Evolutionary conservation across 2,888 invertebrate species (phyloP).

Genomic region (Lycophotia porphyrea): DNA sequence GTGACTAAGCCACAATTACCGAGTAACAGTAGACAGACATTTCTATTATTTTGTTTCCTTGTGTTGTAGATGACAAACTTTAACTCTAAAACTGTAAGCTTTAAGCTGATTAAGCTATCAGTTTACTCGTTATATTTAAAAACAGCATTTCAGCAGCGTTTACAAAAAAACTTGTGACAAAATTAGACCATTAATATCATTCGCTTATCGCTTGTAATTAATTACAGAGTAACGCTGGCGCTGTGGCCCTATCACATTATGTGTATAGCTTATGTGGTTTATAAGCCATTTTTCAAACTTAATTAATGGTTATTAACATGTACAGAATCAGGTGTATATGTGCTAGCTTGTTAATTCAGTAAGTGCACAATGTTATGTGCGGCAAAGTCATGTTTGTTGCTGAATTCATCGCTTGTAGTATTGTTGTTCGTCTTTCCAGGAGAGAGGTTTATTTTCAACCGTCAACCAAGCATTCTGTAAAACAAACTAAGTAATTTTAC

Average conservation of each 20-base stretch:
- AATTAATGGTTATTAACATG: constrained; percentile 60
- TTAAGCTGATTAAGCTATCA: constrained; percentile 39
- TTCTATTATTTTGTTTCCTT: constrained; percentile 35
- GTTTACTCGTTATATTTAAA: constrained; percentile 11
- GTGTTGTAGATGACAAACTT: constrained; percentile 21
- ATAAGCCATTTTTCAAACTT: constrained; percentile 61
- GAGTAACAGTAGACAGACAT: constrained; percentile 27
- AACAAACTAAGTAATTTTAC: no score
- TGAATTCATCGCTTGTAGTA: constrained; percentile 21
- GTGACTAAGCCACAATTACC: constrained; percentile 39
- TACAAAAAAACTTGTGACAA: constrained; percentile 30
- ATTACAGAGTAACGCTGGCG: constrained; percentile 42
- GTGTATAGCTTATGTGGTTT: constrained; percentile 53
- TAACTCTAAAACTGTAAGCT: no score
- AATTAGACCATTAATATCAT: constrained; percentile 55
- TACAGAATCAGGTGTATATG: constrained; percentile 34
- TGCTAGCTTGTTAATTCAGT: constrained; percentile 42
- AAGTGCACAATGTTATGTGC: constrained; percentile 14
- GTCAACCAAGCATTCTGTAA: no score
- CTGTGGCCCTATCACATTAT: constrained; percentile 46
- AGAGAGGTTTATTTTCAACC: background rate
- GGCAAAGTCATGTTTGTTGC: constrained; percentile 18
- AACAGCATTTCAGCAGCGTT: background rate
- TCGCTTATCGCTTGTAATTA: constrained; percentile 60
- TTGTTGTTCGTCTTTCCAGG: constrained; percentile 22